These are phyloP conservation scores for Hemaris fuciformis DNA, from an alignment of 2,888 invertebrate genomes.

Conservation along the genomic window DNA sequence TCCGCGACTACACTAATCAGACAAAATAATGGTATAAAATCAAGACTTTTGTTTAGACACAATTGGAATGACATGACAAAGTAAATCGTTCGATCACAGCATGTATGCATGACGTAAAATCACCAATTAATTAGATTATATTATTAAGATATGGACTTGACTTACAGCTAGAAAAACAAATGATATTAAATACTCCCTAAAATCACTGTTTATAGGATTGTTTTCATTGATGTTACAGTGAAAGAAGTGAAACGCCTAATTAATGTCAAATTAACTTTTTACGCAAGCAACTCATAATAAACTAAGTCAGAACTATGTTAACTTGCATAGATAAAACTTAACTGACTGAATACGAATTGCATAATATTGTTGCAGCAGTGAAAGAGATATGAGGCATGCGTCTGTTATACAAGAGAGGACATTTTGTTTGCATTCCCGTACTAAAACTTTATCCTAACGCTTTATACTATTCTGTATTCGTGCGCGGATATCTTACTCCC, in stretches of 20 bases:
- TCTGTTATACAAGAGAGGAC: not conserved
- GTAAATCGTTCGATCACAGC: not conserved
- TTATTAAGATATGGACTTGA: no score
- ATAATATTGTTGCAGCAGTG: not conserved
- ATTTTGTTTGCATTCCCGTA: not conserved
- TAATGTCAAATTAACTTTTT: not conserved
- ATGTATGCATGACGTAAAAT: not conserved
- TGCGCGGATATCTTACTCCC: no score
- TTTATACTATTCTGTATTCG: not conserved
- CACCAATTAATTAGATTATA: no score
- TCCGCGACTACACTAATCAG: no score
- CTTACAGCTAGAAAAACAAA: no score
- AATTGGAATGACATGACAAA: not conserved
- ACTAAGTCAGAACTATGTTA: not conserved
- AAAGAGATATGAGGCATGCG: not conserved
- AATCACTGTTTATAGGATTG: no score
- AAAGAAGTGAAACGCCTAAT: not conserved
- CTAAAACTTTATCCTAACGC: not conserved
- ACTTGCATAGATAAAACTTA: slow-evolving; percentile 6
- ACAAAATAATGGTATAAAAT: not conserved
- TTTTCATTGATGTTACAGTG: no score
- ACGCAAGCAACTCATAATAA: not conserved
- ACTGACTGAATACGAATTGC: slow-evolving; percentile 5
- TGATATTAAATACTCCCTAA: no score
- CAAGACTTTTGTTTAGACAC: not conserved